Conservation (phyloP, 2,797 vertebrate genomes). For the Dryobates pubescens region DNA sequence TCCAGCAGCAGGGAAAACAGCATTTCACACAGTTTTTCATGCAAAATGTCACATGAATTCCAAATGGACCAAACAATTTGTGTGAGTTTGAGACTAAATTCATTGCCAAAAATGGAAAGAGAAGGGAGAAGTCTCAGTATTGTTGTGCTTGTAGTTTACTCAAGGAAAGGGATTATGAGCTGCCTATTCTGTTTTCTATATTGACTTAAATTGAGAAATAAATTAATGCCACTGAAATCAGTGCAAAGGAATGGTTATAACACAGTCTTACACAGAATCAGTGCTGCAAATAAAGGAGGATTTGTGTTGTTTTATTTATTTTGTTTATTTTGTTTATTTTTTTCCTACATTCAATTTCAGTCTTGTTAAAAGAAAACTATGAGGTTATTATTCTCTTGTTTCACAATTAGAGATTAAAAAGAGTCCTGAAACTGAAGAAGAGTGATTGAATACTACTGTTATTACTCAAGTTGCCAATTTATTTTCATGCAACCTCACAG, state of each 20-base stretch:
- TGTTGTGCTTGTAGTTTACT: conserved; percentile 22
- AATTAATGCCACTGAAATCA: conserved; percentile 58
- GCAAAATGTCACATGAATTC: conserved; percentile 77
- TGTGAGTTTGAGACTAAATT: conserved; percentile 49
- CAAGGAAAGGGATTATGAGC: conserved; percentile 38
- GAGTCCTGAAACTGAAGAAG: neutral
- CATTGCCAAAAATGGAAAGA: conserved; percentile 5
- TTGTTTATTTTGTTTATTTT: neutral
- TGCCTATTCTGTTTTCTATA: conserved; percentile 26
- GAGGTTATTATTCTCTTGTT: conserved; percentile 32
- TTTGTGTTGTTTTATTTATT: neutral
- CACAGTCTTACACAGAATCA: conserved; percentile 1
- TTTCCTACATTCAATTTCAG: conserved; percentile 39
- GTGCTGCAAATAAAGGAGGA: conserved; percentile 4
- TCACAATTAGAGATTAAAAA: conserved; percentile 30
- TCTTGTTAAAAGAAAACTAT: conserved; percentile 33
- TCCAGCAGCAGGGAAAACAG: conserved; percentile 63
- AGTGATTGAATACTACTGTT: neutral
- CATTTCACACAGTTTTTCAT: conserved; percentile 73
- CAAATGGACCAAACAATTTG: conserved; percentile 70
- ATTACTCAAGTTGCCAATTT: neutral
- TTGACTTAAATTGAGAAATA: conserved; percentile 70
- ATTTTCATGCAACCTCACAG: conserved; percentile 37
- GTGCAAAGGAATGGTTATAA: conserved; percentile 51
- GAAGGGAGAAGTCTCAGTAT: neutral